Evolutionary conservation across 2,888 invertebrate genomes (phyloP), one percentile per base, ranked within the genome.

Genomic region (Leptinotarsa tumamoca): DNA sequence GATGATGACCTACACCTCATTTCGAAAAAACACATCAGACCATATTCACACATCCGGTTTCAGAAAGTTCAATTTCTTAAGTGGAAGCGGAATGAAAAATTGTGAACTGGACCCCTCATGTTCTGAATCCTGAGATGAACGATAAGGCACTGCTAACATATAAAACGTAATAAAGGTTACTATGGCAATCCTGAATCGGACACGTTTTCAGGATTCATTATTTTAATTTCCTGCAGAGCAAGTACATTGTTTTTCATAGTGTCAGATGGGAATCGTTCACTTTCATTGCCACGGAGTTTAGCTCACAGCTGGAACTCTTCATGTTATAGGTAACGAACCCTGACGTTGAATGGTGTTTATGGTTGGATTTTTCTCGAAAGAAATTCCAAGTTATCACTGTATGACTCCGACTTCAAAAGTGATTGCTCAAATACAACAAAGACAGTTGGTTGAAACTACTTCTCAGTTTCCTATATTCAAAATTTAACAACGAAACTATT

Each of bases 141-240:
- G 58, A 58, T 58, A 58, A 58, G 58, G 14, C 23, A 15, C 58
- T 58, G 58, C 58, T 23, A 23, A 58, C 63, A 63, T 4, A n/a
- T 63, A 43, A 33, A 63, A 76, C 71, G 75, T 75, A 78, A 58
- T 71, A 74, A 67, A 56, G 78, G 78, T 76, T 73, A 75, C 52
- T 71, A 58, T 63, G 70, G 72, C 33, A 68, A 68, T 67, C 61
- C 67, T 63, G 54, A 74, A 71, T 77, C 77, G 72, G 70, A 74
- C 76, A 78, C 78, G 77, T 79, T 75, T 21, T 43, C 74, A 73
- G 73, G 77, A 81, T 81, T 81, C 80, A 81, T 81, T 81, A 80
- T 79, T 81, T 81, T 80, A 81, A 81, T 81, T 80, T 80, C 81
- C 81, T 81, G 79, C 70, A 75, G 56, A 68, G 71, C 67, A 61